Percentiles rank a stretch among this genome's conserved stretches.
Evolutionary conservation across 2,888 invertebrate species (phyloP).

Genomic region (Erebia ligea): DNA sequence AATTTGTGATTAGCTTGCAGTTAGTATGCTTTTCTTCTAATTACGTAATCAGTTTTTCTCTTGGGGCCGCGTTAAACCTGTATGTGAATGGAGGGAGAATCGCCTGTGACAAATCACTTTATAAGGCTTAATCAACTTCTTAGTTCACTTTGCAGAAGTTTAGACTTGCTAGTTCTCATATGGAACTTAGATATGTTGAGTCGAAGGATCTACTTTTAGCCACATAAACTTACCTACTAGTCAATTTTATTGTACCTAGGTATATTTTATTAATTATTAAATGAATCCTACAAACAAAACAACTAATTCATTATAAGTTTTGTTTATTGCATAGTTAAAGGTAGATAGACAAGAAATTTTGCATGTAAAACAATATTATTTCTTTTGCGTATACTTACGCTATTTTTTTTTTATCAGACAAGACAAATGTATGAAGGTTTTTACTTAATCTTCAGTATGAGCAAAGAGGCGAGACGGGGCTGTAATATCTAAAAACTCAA

Average conservation of each 20-base stretch:
- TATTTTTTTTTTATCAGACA: constrained; percentile 5
- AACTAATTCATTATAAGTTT: too few relatives aligned
- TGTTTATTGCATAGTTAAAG: too few relatives aligned
- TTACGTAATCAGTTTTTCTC: constrained; percentile 77
- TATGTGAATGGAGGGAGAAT: constrained; percentile 23
- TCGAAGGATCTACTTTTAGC: too few relatives aligned
- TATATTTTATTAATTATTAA: too few relatives aligned
- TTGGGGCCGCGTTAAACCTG: constrained; percentile 36
- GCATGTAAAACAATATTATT: not conserved
- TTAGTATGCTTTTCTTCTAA: constrained; percentile 76
- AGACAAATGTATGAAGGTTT: constrained; percentile 31
- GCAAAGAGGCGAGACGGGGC: constrained; percentile 54
- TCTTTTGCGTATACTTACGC: not conserved
- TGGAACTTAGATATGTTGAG: not conserved
- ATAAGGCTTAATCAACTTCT: constrained; percentile 30
- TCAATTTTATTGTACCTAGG: too few relatives aligned
- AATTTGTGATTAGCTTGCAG: constrained; percentile 81
- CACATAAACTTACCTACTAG: too few relatives aligned
- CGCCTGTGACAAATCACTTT: constrained; percentile 16
- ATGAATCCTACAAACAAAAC: too few relatives aligned
- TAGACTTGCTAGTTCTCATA: not conserved
- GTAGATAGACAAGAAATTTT: not conserved
- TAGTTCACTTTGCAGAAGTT: constrained; percentile 26
- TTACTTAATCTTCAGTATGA: constrained; percentile 40
- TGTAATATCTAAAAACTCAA: constrained; percentile 73